Base-by-base conservation (phyloP, 2,113 vertebrate species). In the Amia ocellicauda region DNA sequence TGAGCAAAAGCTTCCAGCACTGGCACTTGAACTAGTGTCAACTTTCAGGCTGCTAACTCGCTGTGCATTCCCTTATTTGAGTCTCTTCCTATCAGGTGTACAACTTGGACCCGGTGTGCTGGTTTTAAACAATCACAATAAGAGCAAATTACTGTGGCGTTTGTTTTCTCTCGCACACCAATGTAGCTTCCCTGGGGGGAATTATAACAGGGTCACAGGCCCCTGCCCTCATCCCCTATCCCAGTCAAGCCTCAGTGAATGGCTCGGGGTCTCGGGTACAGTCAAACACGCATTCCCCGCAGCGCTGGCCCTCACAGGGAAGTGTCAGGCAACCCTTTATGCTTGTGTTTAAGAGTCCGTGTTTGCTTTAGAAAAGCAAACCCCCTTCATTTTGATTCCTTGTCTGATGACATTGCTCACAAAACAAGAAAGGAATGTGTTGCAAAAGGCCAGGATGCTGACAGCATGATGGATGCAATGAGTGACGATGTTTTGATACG, bases 381-480 rank as follows among this genome's bases (percentile, higher is more conserved):
- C 60, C 52, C 61, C 51, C 61, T 58, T 40, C 52, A 62, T 72
- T 77, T 62, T 61, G 68, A 56, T 49, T 50, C 47, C 78, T 75
- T 73, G 73, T 83, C 76, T 71, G 79, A 84, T 82, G 77, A 77
- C 78, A 79, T 72, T 56, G 65, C 68, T 72, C 63, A 58, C 67
- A 78, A 71, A 79, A 73, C 61, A 63, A 62, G 50, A 71, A 53
- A 78, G 68, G 43, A 68, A 76, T 75, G 70, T 68, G 71, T 63
- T 66, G 78, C 60, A 56, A 76, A 74, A 66, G 76, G 40, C 70
- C 17, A 68, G 71, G 64, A 66, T 69, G 36, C 69, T 83, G 79
- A 86, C 82, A 85, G 76, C 63, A 78, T 82, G 83, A 87, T 86
- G 81, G 84, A 88, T 83, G 84, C 75, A 78, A 55, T 76, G 57